A percentile compares a stretch with the other conserved stretches of the same genome.
Evolutionary conservation across 1,140 invertebrate species (phyloP).

Genomic region (Drosophila teissieri): DNA sequence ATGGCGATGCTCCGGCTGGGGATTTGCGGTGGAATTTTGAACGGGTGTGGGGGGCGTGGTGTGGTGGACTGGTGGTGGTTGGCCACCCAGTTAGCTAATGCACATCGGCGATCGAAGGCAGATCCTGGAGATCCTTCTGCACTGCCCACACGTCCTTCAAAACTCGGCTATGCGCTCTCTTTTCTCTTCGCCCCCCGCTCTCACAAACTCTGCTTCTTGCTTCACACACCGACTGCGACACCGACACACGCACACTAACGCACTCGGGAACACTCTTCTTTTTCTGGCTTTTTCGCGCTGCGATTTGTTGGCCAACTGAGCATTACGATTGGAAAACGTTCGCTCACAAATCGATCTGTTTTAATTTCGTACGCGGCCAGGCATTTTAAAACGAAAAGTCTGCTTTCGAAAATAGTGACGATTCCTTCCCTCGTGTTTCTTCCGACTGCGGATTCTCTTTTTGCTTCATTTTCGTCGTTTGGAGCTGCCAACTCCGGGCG

Average conservation of each 20-base stretch:
- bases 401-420: conserved; percentile 64
- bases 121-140: conserved; percentile 45
- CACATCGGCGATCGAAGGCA: conserved; percentile 35
- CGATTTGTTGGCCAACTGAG: conserved; percentile 18
- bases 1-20: conserved; percentile 52
- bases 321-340: conserved; percentile 13
- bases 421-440: conserved; percentile 80
- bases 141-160: conserved; percentile 59
- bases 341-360: conserved; percentile 14
- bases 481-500: conserved; percentile 15
- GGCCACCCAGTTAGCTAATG: conserved; percentile 42
- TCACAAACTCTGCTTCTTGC: conserved; percentile 44
- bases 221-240: conserved; percentile 68
- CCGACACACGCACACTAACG: conserved; percentile 72
- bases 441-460: conserved; percentile 60
- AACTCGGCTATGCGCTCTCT: conserved; percentile 25
- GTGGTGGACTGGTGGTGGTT: neutral
- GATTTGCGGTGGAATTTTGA: conserved; percentile 83
- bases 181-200: conserved; percentile 37
- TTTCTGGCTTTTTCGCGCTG: conserved; percentile 32
- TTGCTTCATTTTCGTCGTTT: conserved; percentile 23
- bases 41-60: conserved; percentile 10
- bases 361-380: no score
- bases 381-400: conserved; percentile 39
- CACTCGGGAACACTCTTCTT: conserved; percentile 65